Evolutionary conservation across 1,140 invertebrate species (phyloP).

Genomic region (Ruditapes philippinarum): DNA sequence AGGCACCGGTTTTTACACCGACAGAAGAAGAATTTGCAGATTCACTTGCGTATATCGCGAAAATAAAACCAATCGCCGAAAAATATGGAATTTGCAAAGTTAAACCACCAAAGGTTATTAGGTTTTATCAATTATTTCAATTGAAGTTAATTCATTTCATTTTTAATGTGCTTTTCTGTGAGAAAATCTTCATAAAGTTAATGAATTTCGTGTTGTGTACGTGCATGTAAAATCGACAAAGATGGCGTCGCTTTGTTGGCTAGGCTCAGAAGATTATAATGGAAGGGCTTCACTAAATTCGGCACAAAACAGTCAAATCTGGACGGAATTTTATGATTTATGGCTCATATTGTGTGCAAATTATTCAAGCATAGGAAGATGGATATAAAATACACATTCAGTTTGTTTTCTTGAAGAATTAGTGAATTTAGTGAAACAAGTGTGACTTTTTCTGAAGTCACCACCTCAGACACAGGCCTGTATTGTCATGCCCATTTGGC

Average conservation of each 20-base stretch:
- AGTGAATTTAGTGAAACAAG: constrained; percentile 59
- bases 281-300: constrained; percentile 60
- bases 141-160: background rate
- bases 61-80: constrained; percentile 93
- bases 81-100: constrained; percentile 96
- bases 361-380: background rate
- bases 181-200: background rate
- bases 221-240: constrained; percentile 79
- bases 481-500: constrained; percentile 4
- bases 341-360: constrained; percentile 56
- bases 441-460: background rate
- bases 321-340: constrained; percentile 36
- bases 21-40: constrained; percentile 96
- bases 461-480: constrained; percentile 21
- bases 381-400: background rate
- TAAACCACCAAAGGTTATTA: constrained; percentile 92
- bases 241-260: constrained; percentile 85
- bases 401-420: background rate
- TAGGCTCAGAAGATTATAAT: constrained; percentile 12
- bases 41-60: constrained; percentile 96
- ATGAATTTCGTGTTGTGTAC: constrained; percentile 60
- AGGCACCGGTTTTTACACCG: constrained; percentile 95
- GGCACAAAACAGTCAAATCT: constrained; percentile 21
- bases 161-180: background rate
- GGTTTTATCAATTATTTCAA: background rate